Evolutionary conservation across 2,888 invertebrate species (phyloP).

Genomic region (Asteroscopus sphinx): DNA sequence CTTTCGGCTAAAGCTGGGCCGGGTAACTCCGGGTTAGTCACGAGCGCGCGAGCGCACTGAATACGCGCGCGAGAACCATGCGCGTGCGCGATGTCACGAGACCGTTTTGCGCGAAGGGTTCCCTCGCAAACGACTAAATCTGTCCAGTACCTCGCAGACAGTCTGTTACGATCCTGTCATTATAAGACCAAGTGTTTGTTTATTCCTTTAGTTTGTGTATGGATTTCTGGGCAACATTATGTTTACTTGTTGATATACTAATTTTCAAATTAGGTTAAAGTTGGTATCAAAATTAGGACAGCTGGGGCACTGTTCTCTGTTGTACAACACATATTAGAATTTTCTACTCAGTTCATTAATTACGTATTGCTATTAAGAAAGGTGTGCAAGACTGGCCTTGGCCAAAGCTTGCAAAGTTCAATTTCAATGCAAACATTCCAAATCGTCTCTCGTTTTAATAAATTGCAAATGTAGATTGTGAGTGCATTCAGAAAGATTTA

Average conservation of each 20-base stretch:
- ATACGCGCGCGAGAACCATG: conserved; percentile 69
- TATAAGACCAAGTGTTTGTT: conserved; percentile 58
- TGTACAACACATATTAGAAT: neutral
- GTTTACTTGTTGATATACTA: conserved; percentile 31
- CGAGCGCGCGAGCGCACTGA: conserved; percentile 84
- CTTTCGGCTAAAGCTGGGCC: conserved; percentile 75
- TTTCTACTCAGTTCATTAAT: conserved; percentile 4
- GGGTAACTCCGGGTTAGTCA: conserved; percentile 74
- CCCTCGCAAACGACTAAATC: conserved; percentile 64
- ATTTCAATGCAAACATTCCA: conserved; percentile 56
- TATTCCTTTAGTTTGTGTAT: conserved; percentile 42
- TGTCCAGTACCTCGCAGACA: conserved; percentile 63
- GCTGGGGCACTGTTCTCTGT: conserved; percentile 16
- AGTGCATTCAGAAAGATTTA: conserved; percentile 83
- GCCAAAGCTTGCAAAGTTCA: conserved; percentile 41
- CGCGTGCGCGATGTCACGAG: conserved; percentile 58
- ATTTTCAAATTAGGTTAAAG: conserved; percentile 14
- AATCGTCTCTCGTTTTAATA: conserved; percentile 62
- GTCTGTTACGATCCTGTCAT: conserved; percentile 61
- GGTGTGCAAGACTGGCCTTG: conserved; percentile 29
- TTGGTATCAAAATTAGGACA: conserved; percentile 28
- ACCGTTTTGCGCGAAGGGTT: conserved; percentile 51
- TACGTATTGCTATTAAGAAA: conserved; percentile 11
- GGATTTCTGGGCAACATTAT: conserved; percentile 63
- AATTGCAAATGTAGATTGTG: conserved; percentile 69